A percentile compares a stretch with the other conserved stretches of the same genome.
These are phyloP conservation scores for Notolepis coatsorum DNA, from an alignment of 2,797 vertebrate species.

Conservation along the genomic window DNA sequence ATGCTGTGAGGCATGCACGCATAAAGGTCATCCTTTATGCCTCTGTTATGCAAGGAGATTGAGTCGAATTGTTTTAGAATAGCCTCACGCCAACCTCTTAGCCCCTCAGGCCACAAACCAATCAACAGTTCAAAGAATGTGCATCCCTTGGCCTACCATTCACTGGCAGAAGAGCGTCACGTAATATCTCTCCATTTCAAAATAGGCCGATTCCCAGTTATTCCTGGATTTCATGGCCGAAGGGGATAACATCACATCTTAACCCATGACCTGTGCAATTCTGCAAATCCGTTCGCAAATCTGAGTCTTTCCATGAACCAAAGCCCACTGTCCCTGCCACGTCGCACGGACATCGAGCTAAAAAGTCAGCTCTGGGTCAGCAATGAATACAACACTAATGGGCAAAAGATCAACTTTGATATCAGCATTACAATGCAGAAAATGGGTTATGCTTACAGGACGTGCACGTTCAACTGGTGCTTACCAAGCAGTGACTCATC, in stretches of 20 bases:
- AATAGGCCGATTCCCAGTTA: conserved; percentile 45
- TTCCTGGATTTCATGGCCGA: conserved; percentile 55
- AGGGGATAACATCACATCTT: conserved; percentile 59
- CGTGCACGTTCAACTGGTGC: neutral
- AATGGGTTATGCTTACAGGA: neutral
- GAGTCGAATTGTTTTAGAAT: conserved; percentile 51
- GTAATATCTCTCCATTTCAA: conserved; percentile 20
- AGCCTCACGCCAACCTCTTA: conserved; percentile 28
- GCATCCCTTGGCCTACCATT: conserved; percentile 10
- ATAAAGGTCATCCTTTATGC: conserved; percentile 53
- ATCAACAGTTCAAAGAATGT: conserved; percentile 41
- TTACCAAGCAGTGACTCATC: neutral
- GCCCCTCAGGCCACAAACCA: conserved; percentile 21
- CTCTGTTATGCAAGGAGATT: conserved; percentile 53
- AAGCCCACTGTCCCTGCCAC: conserved; percentile 6
- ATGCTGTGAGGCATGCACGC: conserved; percentile 44
- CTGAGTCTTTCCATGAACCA: conserved; percentile 29
- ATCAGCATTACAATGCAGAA: neutral
- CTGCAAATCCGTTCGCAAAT: conserved; percentile 52
- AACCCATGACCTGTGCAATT: conserved; percentile 54
- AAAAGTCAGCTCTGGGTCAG: conserved; percentile 33
- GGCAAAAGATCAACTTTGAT: neutral
- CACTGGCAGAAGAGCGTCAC: conserved; percentile 5
- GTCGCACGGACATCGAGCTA: conserved; percentile 8
- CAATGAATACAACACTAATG: conserved; percentile 10